phyloP scores from a whole-genome alignment of 2,113 vertebrate genomes.

The Pan troglodytes region NHGRI_mPanTro3-v2.1_pri NC_072398.2:168875501-168876000 shows the following conservation, averaged over 20 bases:
- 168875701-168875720: neutral
- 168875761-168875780: neutral
- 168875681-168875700: neutral
- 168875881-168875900: slow-evolving; percentile 79
- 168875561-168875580: too few relatives aligned
- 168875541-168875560: too few relatives aligned
- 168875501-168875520: too few relatives aligned
- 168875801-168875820: neutral
- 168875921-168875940: slow-evolving; percentile 80
- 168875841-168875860: neutral
- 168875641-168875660: too few relatives aligned
- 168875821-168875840: neutral
- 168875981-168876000: slow-evolving; percentile 80
- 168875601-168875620: too few relatives aligned
- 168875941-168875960: slow-evolving; percentile 81
- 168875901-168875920: slow-evolving; percentile 83
- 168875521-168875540: too few relatives aligned
- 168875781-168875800: neutral
- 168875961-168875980: slow-evolving; percentile 81
- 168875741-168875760: neutral
- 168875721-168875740: neutral
- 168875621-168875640: too few relatives aligned
- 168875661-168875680: too few relatives aligned
- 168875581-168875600: too few relatives aligned
- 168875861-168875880: slow-evolving; percentile 83